These are phyloP conservation scores for Acyrthosiphon pisum DNA, from an alignment of 1,140 invertebrate genomes.

Conservation along the genomic window DNA sequence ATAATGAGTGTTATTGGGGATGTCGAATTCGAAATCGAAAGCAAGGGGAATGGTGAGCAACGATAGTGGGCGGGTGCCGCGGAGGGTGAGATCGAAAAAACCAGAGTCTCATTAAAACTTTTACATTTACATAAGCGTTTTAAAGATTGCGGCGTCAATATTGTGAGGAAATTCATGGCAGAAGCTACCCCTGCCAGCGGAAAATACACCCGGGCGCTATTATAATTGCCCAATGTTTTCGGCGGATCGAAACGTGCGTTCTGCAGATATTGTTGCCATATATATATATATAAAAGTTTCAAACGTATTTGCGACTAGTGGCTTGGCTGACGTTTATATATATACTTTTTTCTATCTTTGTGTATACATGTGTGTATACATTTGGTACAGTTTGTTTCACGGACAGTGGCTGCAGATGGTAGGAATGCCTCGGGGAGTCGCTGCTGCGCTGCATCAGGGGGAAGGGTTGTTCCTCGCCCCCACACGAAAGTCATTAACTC, in stretches of 20 bases:
- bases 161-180: not conserved
- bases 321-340: not conserved
- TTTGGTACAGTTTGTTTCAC: slow-evolving; percentile 19
- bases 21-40: not conserved
- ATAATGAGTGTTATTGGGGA: slow-evolving; percentile 47
- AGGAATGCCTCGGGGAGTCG: not conserved
- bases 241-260: not conserved
- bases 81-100: not conserved
- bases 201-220: not conserved
- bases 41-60: not conserved
- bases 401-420: slow-evolving; percentile 29
- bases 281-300: not conserved
- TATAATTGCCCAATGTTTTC: not conserved
- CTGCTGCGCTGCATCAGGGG: not conserved
- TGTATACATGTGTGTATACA: not conserved
- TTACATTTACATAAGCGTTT: not conserved
- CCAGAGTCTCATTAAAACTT: slow-evolving; percentile 52
- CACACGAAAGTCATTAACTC: slow-evolving; percentile 16
- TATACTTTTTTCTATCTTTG: not conserved
- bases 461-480: slow-evolving; percentile 9
- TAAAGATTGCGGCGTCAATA: not conserved
- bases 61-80: not conserved
- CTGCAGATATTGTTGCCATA: not conserved
- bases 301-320: not conserved
- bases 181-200: not conserved